phyloP scores from a whole-genome alignment of 2,113 vertebrate species.

The Microtus montanus region DNA sequence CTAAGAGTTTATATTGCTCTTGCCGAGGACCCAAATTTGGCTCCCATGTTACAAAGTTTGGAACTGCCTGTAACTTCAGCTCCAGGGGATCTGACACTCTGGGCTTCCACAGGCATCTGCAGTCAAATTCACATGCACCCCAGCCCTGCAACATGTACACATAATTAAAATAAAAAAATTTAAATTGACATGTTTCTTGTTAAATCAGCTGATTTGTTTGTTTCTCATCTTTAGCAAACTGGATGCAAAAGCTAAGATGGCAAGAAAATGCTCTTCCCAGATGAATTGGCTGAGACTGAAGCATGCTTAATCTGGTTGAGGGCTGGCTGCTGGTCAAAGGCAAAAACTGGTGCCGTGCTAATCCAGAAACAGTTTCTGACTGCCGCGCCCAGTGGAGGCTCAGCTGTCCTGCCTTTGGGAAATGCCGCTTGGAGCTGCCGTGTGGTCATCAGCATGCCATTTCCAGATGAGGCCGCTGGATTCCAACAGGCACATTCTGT shows the following conservation, averaged over 20 bases:
- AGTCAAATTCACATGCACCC: not conserved
- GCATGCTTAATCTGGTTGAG: not conserved
- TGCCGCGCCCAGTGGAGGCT: not conserved
- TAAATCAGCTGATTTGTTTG: constrained; percentile 4
- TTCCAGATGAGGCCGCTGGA: not conserved
- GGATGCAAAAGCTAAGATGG: not conserved
- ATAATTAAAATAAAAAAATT: not conserved
- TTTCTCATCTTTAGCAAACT: not conserved
- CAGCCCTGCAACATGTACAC: not conserved
- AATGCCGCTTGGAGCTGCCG: not conserved
- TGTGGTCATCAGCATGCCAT: not conserved
- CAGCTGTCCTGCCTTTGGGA: not conserved
- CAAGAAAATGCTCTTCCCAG: not conserved
- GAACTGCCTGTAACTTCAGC: not conserved
- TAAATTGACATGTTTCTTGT: not conserved
- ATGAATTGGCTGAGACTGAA: not conserved
- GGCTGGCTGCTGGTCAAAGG: not conserved
- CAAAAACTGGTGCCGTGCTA: not conserved
- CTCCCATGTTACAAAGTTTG: not conserved
- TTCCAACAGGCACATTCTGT: not conserved
- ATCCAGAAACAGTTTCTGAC: not conserved
- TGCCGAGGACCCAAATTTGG: not conserved
- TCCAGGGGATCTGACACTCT: not conserved
- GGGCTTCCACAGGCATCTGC: not conserved
- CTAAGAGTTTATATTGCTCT: not conserved